These are phyloP conservation scores for Chamaetylas fuelleborni DNA, from an alignment of 2,113 vertebrate species.

Conservation along the genomic window DNA sequence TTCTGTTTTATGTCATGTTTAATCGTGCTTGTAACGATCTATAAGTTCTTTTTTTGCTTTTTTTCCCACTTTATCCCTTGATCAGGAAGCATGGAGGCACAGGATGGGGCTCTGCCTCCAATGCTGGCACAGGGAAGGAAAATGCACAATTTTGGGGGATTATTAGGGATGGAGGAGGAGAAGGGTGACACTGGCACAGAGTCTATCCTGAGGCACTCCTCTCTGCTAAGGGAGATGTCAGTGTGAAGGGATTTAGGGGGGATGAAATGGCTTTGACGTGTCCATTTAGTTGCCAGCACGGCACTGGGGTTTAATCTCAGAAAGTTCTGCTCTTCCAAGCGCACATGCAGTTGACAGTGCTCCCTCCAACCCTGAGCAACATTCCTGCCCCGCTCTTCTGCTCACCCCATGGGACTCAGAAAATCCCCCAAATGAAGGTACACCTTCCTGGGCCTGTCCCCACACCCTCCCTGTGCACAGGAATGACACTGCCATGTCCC, in stretches of 20 bases:
- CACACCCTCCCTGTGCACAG: not conserved
- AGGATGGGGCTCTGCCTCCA: not conserved
- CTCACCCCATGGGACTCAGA: accelerated
- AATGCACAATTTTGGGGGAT: not conserved
- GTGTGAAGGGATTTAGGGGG: accelerated
- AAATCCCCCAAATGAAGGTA: not conserved
- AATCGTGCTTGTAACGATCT: not conserved
- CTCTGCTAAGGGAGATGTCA: not conserved
- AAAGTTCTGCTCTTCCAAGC: not conserved
- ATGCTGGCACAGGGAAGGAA: accelerated
- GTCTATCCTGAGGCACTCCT: not conserved
- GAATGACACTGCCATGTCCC: not conserved
- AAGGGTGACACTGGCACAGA: not conserved
- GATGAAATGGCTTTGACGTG: not conserved
- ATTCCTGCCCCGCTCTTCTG: not conserved
- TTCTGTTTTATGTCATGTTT: not conserved
- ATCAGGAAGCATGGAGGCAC: not conserved
- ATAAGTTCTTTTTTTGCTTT: not conserved
- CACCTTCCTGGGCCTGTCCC: not conserved
- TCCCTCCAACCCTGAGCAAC: not conserved
- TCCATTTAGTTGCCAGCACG: not conserved
- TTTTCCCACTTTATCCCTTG: not conserved
- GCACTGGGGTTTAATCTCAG: not conserved
- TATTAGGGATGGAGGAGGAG: not conserved
- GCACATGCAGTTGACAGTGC: not conserved